A percentile compares a stretch with the other conserved stretches of the same genome.
These are phyloP conservation scores for Andrena bicolor DNA, from an alignment of 2,888 invertebrate genomes.

Conservation along the genomic window DNA sequence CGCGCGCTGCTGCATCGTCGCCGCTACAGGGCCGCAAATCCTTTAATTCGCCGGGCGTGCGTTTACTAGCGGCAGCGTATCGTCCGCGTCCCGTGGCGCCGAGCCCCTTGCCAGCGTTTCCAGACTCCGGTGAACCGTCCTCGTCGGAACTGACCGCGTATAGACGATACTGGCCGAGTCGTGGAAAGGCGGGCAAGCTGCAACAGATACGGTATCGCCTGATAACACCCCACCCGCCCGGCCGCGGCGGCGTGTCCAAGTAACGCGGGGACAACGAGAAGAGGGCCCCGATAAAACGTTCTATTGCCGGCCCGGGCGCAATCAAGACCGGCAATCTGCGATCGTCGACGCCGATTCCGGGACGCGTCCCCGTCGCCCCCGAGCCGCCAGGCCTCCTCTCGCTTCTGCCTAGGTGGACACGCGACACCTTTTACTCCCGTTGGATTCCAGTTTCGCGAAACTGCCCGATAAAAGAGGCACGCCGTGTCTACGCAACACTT, in stretches of 20 bases:
- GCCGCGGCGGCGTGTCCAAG: slow-evolving; percentile 21
- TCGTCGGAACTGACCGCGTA: slow-evolving; percentile 37
- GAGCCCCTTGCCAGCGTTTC: neutral
- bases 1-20: neutral
- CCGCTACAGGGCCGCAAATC: neutral
- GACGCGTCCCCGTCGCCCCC: neutral
- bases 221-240: slow-evolving; percentile 71
- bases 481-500: slow-evolving; percentile 8
- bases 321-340: slow-evolving; percentile 43
- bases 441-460: slow-evolving; percentile 60
- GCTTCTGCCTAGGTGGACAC: slow-evolving; percentile 25
- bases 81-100: neutral
- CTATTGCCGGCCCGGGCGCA: slow-evolving; percentile 41
- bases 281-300: slow-evolving; percentile 54
- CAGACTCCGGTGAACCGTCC: slow-evolving; percentile 11
- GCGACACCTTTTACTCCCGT: slow-evolving; percentile 55
- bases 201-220: slow-evolving; percentile 73
- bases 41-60: neutral
- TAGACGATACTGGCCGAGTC: slow-evolving; percentile 26
- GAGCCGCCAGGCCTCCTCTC: slow-evolving; percentile 14
- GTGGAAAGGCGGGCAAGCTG: slow-evolving; percentile 54
- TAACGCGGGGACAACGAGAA: slow-evolving; percentile 29
- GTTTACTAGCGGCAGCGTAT: neutral
- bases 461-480: slow-evolving; percentile 49
- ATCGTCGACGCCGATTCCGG: slow-evolving; percentile 27